Percentiles rank a stretch among this genome's conserved stretches.
Evolutionary conservation across 2,888 invertebrate species (phyloP).

Genomic region (Nymphalis polychloros): DNA sequence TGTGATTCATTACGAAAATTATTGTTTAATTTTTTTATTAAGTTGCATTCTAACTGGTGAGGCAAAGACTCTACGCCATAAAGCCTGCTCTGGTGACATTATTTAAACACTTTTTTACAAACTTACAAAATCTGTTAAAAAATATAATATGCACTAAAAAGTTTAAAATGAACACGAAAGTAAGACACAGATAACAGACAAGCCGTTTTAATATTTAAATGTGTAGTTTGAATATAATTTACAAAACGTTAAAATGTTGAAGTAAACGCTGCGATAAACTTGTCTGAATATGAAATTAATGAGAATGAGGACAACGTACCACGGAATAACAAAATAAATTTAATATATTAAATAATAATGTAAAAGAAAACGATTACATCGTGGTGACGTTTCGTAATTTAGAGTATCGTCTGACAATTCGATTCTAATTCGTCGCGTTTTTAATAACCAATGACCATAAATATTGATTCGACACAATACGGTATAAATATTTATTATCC

Average conservation of each 20-base stretch:
- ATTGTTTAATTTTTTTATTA: not conserved
- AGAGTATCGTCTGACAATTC: not conserved
- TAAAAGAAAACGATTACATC: not conserved
- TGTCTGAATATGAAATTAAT: too few species aligned
- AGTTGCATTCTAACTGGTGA: not conserved
- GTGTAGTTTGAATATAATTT: not conserved
- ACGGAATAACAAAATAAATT: not conserved
- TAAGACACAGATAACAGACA: not conserved
- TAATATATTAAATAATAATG: not conserved
- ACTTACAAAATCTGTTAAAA: too few species aligned
- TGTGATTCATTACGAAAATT: not conserved
- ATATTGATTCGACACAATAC: not conserved
- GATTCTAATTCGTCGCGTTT: not conserved
- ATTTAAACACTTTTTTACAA: too few species aligned
- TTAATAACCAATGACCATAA: conserved; percentile 6
- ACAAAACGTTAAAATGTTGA: not conserved
- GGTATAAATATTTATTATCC: not conserved
- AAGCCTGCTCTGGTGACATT: too few species aligned
- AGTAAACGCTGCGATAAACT: conserved; percentile 3
- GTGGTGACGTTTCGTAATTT: not conserved
- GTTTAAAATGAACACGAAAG: not conserved
- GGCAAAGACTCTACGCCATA: too few species aligned
- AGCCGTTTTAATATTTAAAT: not conserved
- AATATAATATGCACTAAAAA: too few species aligned
- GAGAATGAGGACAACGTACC: not conserved